A percentile compares a stretch with the other conserved stretches of the same genome.
Conservation (phyloP, 2,888 invertebrate species). For the Azorinus chamasolen region DNA sequence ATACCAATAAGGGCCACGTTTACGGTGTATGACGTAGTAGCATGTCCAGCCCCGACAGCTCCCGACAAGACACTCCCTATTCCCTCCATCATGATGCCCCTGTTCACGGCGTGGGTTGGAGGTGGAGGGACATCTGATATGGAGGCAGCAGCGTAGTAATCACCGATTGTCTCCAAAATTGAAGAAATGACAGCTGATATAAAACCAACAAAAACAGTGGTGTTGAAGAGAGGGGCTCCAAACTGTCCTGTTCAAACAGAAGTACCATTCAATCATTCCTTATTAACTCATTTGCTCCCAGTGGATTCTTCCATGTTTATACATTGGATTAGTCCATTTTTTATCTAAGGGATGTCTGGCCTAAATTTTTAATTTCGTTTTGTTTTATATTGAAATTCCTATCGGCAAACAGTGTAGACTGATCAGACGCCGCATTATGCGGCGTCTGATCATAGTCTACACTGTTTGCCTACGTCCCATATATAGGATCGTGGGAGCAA, state of each 20-base stretch:
- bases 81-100: constrained; percentile 75
- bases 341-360: too few relatives aligned
- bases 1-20: constrained; percentile 66
- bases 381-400: too few relatives aligned
- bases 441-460: too few relatives aligned
- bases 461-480: too few relatives aligned
- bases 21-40: constrained; percentile 75
- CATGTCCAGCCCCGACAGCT: constrained; percentile 74
- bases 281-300: too few relatives aligned
- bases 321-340: too few relatives aligned
- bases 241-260: constrained; percentile 72
- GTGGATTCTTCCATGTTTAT: too few relatives aligned
- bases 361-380: too few relatives aligned
- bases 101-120: constrained; percentile 74
- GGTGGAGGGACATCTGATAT: constrained; percentile 65
- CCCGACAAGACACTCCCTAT: constrained; percentile 74
- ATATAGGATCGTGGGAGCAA: too few relatives aligned
- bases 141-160: constrained; percentile 72
- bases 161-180: constrained; percentile 75
- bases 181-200: constrained; percentile 71
- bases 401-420: too few relatives aligned
- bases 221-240: constrained; percentile 70
- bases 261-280: too few relatives aligned
- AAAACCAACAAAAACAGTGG: constrained; percentile 72
- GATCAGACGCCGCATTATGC: too few relatives aligned